A percentile compares a stretch with the other conserved stretches of the same genome.
Conservation (phyloP, 2,888 invertebrate species). For the Scaeva pyrastri region DNA sequence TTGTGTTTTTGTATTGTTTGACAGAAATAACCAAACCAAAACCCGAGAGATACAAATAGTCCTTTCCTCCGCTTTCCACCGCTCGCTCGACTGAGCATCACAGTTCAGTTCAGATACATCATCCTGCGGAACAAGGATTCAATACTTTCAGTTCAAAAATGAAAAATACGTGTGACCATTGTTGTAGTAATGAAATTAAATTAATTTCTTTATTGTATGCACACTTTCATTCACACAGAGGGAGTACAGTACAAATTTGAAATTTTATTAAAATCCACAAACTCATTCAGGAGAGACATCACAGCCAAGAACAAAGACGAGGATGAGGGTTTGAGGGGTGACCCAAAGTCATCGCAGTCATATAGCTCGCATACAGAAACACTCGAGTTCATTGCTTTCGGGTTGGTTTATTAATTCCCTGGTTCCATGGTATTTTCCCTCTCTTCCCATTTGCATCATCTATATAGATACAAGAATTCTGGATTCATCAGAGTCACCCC, state of each 20-base stretch:
- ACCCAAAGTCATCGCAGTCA: constrained; percentile 30
- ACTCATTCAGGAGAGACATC: constrained; percentile 38
- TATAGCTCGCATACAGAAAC: constrained; percentile 35
- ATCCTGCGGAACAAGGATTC: neutral
- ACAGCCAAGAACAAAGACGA: no score
- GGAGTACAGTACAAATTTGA: constrained; percentile 43
- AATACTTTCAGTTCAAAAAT: constrained; percentile 19
- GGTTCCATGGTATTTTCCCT: constrained; percentile 62
- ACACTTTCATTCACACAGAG: constrained; percentile 26
- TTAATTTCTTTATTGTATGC: constrained; percentile 75
- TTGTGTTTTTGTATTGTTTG: neutral
- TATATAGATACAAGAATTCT: neutral
- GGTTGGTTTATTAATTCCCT: constrained; percentile 70
- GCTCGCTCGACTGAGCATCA: constrained; percentile 21
- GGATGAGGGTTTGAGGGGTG: constrained; percentile 15
- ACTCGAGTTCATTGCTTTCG: constrained; percentile 66
- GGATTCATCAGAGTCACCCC: constrained; percentile 36
- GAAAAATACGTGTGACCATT: constrained; percentile 73
- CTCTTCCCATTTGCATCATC: constrained; percentile 37
- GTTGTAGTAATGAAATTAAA: constrained; percentile 78
- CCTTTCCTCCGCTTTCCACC: constrained; percentile 7
- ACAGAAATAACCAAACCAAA: constrained; percentile 22
- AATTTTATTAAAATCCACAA: constrained; percentile 71
- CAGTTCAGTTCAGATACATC: neutral
- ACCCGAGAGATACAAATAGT: constrained; percentile 51